These are phyloP conservation scores for Gallinago media DNA, from an alignment of 2,113 vertebrate species.

Conservation along the genomic window DNA sequence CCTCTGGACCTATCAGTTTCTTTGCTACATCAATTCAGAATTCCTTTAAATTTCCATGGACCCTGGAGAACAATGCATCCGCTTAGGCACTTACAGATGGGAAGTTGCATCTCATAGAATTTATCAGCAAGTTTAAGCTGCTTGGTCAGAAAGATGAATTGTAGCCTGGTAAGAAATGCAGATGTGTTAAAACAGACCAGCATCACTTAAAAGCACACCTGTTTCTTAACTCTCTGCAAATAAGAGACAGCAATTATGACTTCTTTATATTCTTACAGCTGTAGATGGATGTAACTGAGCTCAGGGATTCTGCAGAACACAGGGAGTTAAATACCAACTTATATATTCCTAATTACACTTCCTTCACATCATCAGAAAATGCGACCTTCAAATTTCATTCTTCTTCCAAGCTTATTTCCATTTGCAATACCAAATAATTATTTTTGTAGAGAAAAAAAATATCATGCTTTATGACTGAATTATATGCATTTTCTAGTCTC, in stretches of 20 bases:
- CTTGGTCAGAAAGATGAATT: background rate
- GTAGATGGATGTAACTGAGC: background rate
- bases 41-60: background rate
- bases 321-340: background rate
- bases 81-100: background rate
- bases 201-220: background rate
- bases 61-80: background rate
- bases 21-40: background rate
- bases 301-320: background rate
- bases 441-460: background rate
- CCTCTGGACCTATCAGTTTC: background rate
- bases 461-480: background rate
- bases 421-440: background rate
- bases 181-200: background rate
- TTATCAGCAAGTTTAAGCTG: background rate
- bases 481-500: background rate
- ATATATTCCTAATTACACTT: background rate
- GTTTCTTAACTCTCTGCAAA: background rate
- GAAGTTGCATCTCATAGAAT: background rate
- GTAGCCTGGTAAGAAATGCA: background rate
- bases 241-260: background rate
- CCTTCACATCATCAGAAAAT: background rate
- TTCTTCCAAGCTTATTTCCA: background rate
- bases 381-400: background rate
- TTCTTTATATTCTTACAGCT: background rate